Conservation (phyloP, 2,888 invertebrate genomes). For the Siphlonurus alternatus region DNA sequence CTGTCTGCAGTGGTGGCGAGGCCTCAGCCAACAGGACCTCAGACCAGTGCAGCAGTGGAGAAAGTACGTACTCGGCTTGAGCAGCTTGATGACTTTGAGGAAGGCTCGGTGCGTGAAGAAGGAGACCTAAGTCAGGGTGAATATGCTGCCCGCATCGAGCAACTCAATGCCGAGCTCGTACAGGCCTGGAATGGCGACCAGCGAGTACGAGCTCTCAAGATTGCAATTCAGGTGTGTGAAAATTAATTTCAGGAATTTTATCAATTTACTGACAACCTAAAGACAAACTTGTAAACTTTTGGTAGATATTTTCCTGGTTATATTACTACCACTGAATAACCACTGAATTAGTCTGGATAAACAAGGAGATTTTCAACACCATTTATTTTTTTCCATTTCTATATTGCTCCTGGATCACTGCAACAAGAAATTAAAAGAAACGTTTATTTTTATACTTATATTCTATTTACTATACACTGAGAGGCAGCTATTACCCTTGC, state of each 20-base stretch:
- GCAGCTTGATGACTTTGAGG: slow-evolving; percentile 89
- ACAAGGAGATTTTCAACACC: too few relatives aligned
- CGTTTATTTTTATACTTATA: too few relatives aligned
- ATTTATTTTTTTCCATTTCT: too few relatives aligned
- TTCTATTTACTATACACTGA: too few relatives aligned
- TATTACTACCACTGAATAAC: not conserved
- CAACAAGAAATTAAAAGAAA: too few relatives aligned
- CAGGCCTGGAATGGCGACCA: slow-evolving; percentile 91
- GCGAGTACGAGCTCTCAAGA: slow-evolving; percentile 87
- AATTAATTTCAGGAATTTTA: not conserved
- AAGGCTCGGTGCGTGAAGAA: slow-evolving; percentile 69
- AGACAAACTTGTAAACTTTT: not conserved
- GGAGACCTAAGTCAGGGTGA: slow-evolving; percentile 85
- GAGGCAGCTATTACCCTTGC: too few relatives aligned
- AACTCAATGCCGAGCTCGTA: slow-evolving; percentile 78
- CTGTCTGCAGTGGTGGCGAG: slow-evolving; percentile 52
- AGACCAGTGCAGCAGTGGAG: slow-evolving; percentile 29
- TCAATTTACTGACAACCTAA: not conserved
- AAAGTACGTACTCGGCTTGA: slow-evolving; percentile 82
- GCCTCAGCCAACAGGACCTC: slow-evolving; percentile 45
- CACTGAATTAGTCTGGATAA: not conserved
- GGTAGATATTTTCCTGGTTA: not conserved
- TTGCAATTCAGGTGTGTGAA: slow-evolving; percentile 58
- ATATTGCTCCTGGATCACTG: too few relatives aligned
- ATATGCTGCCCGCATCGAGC: slow-evolving; percentile 72